Base-by-base conservation (phyloP, 1,140 invertebrate genomes). In the Araneus ventricosus region DNA sequence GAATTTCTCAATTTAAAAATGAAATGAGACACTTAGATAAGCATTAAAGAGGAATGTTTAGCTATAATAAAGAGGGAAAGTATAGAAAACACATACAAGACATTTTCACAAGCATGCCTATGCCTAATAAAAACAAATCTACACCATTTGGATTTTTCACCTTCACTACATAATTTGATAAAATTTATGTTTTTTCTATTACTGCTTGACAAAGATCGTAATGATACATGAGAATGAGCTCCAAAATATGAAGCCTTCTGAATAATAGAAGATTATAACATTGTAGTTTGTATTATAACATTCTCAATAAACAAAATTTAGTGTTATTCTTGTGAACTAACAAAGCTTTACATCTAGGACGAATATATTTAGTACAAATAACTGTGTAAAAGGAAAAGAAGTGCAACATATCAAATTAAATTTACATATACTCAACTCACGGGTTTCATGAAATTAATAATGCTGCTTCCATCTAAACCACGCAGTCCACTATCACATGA, bases 361-460 rank as follows among this genome's bases (percentile, higher is more conserved):
- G n/a, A n/a, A n/a, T n/a, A n/a, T n/a, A 52, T 52, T 52, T 52
- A 52, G 45, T 52, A 52, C 45, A 8, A 52, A 52, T 14, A 45
- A 0, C 41, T n/a, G n/a, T 6, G 24, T 6, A 67, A 67, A 10
- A 67, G 27, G 63, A 67, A 67, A 67, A 7, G 24, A 67, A n/a
- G 5, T n/a, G 0, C 0, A 67, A 2, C 27, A 27, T 27, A 67
- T 10, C 24, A 67, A 67, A 67, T 27, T 27, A 24, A 67, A 27
- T 10, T 8, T 8, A n/a, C n/a, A 67, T n/a, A 10, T 20, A 20
- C 70, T 34, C 70, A 75, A 97, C 97, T 97, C 96, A 99, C 98
- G 94, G 98, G 97, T 96, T 98, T 99, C 98, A 99, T 99, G 95
- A 99, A 99, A 96, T 99, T 99, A 93, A 99, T 98, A 45, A 99